These are phyloP conservation scores for Acipenser oxyrinchus DNA, from an alignment of 2,797 vertebrate species.

Conservation along the genomic window DNA sequence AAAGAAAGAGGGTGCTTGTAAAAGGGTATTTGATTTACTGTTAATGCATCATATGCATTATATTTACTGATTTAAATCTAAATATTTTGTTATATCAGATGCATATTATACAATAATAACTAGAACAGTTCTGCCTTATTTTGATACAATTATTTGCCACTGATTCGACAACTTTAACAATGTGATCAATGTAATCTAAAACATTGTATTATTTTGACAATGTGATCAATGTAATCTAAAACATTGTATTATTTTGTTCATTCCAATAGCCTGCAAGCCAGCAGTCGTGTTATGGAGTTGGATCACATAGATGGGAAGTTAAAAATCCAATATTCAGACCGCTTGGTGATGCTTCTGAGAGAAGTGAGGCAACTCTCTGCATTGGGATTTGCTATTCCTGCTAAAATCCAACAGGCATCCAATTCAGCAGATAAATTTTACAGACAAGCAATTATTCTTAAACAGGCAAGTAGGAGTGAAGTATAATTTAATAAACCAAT, in stretches of 20 bases:
- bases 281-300: slow-evolving; percentile 85
- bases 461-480: slow-evolving; percentile 66
- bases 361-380: slow-evolving; percentile 91
- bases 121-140: too few relatives aligned
- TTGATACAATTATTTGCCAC: too few relatives aligned
- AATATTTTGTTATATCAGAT: too few relatives aligned
- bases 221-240: too few relatives aligned
- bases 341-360: slow-evolving; percentile 75
- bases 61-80: too few relatives aligned
- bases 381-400: slow-evolving; percentile 82
- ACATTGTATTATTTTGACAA: neutral
- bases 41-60: too few relatives aligned
- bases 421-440: slow-evolving; percentile 85
- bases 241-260: neutral
- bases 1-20: too few relatives aligned
- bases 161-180: too few relatives aligned
- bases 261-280: slow-evolving; percentile 74
- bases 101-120: too few relatives aligned
- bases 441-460: slow-evolving; percentile 88
- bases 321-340: slow-evolving; percentile 90
- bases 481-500: slow-evolving; percentile 2
- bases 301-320: slow-evolving; percentile 77
- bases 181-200: too few relatives aligned
- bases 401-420: slow-evolving; percentile 80
- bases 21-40: too few relatives aligned